Conservation (phyloP, 2,888 invertebrate species). For the Drosophila flavopinicola region DNA sequence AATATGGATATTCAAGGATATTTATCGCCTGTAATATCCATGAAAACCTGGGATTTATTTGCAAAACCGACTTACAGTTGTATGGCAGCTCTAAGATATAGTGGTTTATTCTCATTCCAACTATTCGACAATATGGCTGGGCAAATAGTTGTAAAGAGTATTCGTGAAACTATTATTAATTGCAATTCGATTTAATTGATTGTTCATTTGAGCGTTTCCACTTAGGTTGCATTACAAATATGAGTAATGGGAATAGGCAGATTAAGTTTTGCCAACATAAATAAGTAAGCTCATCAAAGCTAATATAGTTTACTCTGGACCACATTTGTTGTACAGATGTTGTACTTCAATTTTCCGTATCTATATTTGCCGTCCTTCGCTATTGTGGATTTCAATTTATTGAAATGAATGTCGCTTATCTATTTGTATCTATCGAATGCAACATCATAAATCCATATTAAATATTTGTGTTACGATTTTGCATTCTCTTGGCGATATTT, state of each 20-base stretch:
- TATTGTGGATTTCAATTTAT: neutral
- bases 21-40: too few species aligned
- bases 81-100: too few species aligned
- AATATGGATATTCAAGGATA: too few species aligned
- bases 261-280: neutral
- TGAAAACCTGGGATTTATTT: too few species aligned
- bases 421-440: constrained; percentile 22
- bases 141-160: too few species aligned
- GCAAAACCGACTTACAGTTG: too few species aligned
- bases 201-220: too few species aligned
- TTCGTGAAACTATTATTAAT: too few species aligned
- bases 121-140: too few species aligned
- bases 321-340: neutral
- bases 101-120: too few species aligned
- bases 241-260: neutral
- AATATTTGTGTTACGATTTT: constrained; percentile 43
- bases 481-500: constrained; percentile 27
- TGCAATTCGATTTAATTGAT: too few species aligned
- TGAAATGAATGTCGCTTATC: constrained; percentile 1
- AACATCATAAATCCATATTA: constrained; percentile 36
- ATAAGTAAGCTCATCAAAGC: neutral
- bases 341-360: neutral
- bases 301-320: neutral
- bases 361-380: neutral
- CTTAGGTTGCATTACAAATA: too few species aligned